Evolutionary conservation across 2,113 vertebrate genomes (phyloP).

Genomic region (Micronycteris hirsuta): DNA sequence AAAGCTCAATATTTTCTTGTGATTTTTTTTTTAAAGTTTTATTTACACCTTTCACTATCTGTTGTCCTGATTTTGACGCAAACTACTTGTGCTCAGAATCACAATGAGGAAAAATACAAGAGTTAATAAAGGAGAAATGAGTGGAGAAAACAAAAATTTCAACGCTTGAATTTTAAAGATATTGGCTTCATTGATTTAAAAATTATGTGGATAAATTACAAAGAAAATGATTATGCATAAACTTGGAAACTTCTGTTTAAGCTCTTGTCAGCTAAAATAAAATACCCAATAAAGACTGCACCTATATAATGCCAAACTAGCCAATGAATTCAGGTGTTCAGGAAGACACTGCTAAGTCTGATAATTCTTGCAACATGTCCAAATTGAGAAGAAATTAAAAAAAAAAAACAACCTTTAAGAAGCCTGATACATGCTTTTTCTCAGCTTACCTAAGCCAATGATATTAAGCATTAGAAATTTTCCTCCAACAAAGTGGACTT

Average conservation of each 20-base stretch:
- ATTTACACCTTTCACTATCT: conserved; percentile 31
- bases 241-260: conserved; percentile 27
- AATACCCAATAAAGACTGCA: neutral
- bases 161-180: conserved; percentile 38
- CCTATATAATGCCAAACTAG: neutral
- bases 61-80: conserved; percentile 9
- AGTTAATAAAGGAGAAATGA: conserved; percentile 15
- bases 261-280: conserved; percentile 25
- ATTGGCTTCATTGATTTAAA: neutral
- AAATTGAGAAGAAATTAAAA: neutral
- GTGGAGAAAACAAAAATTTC: conserved; percentile 33
- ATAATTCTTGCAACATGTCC: conserved; percentile 28
- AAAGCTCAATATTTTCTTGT: neutral
- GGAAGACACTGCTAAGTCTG: neutral
- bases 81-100: conserved; percentile 7
- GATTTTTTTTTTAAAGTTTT: neutral
- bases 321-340: conserved; percentile 32
- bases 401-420: neutral
- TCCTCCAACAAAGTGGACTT: neutral
- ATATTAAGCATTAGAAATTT: neutral
- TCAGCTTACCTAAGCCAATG: neutral
- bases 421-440: neutral
- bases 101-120: neutral
- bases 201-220: conserved; percentile 4
- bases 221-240: neutral